Conservation (phyloP, 2,888 invertebrate species). For the Eudemis profundana region DNA sequence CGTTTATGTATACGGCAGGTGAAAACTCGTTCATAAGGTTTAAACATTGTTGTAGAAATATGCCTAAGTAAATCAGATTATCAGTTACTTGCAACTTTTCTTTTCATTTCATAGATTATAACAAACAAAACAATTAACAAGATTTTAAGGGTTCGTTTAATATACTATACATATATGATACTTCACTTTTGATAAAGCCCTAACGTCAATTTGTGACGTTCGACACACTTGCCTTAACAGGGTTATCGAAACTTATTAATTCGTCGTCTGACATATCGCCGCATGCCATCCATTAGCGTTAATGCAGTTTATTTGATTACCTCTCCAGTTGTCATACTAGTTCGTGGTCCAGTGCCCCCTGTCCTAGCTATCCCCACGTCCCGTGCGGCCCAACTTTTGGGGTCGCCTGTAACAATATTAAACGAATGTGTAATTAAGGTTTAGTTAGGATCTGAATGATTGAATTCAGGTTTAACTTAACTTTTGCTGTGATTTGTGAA, state of each 20-base stretch:
- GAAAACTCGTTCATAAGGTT: background rate
- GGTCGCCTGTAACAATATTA: constrained; percentile 26
- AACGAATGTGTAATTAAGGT: constrained; percentile 27
- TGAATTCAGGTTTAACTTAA: constrained; percentile 24
- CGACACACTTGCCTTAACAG: background rate
- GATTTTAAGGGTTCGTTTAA: no score
- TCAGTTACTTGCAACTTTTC: no score
- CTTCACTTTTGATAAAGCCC: no score
- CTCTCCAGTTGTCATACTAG: constrained; percentile 24
- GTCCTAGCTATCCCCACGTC: constrained; percentile 18
- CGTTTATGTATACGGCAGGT: background rate
- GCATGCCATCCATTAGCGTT: constrained; percentile 14
- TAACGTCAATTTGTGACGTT: background rate
- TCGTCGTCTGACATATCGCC: constrained; percentile 7
- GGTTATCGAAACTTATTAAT: background rate
- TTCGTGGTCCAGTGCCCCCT: background rate
- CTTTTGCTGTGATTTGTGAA: background rate
- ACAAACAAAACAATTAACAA: no score
- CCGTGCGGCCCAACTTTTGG: constrained; percentile 30
- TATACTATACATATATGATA: no score
- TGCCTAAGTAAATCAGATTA: no score
- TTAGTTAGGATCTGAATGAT: constrained; percentile 32
- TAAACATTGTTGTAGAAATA: no score
- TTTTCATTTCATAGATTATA: no score
- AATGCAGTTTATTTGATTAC: constrained; percentile 36